These are phyloP conservation scores for Trissolcus japonicus DNA, from an alignment of 2,888 invertebrate genomes.

Conservation along the genomic window DNA sequence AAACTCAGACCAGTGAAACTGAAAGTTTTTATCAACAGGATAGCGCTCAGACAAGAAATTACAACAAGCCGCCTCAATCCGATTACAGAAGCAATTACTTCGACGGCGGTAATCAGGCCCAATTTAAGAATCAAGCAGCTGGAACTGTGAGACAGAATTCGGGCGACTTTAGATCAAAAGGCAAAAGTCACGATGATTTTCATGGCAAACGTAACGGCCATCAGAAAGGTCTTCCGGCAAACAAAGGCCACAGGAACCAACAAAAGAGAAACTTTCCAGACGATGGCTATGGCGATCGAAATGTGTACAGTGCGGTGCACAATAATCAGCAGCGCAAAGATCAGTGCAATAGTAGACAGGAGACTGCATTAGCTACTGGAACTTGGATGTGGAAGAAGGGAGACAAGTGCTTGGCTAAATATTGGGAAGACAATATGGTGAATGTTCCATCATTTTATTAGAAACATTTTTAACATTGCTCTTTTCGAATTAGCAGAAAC, in stretches of 20 bases:
- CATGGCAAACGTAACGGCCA: conserved; percentile 62
- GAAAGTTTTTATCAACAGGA: conserved; percentile 65
- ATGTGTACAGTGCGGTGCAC: conserved; percentile 15
- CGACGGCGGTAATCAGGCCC: conserved; percentile 60
- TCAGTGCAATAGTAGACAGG: conserved; percentile 60
- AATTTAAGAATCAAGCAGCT: conserved; percentile 60
- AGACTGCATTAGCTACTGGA: conserved; percentile 62
- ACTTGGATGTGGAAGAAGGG: conserved; percentile 84
- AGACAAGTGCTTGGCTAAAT: conserved; percentile 91
- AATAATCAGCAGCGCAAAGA: conserved; percentile 61
- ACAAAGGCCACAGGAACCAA: conserved; percentile 64
- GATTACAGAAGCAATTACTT: conserved; percentile 64
- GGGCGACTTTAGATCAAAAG: conserved; percentile 60
- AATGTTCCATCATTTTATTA: conserved; percentile 63
- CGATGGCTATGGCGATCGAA: conserved; percentile 17
- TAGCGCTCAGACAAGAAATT: conserved; percentile 53
- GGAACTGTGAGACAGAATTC: conserved; percentile 62
- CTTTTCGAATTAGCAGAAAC: not conserved
- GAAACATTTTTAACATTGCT: not conserved
- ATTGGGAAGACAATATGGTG: conserved; percentile 94
- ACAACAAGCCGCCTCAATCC: conserved; percentile 57
- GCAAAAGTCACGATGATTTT: conserved; percentile 63
- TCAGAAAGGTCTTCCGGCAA: conserved; percentile 60
- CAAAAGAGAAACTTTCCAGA: conserved; percentile 55
- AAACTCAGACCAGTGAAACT: conserved; percentile 76